A percentile compares a stretch with the other conserved stretches of the same genome.
Conservation (phyloP, 2,888 invertebrate species). For the Helleia helle region DNA sequence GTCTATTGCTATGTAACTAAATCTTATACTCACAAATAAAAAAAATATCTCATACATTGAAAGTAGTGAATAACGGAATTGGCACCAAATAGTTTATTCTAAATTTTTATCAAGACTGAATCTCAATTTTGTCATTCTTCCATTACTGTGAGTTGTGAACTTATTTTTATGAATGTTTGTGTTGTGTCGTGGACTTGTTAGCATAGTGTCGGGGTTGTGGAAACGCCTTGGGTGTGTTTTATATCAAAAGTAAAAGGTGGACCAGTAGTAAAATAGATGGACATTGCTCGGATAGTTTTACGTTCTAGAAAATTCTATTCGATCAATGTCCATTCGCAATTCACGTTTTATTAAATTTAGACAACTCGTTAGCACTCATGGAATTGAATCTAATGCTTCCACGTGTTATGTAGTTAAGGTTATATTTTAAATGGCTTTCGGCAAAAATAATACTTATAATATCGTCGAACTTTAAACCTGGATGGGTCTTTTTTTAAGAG, state of each 20-base stretch:
- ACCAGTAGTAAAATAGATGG: constrained; percentile 46
- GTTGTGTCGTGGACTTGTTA: background rate
- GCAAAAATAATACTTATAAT: too few relatives aligned
- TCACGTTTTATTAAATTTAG: constrained; percentile 48
- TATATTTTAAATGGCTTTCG: background rate
- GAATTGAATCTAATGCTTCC: constrained; percentile 69
- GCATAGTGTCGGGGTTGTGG: constrained; percentile 39
- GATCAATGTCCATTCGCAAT: constrained; percentile 38
- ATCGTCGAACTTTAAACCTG: too few relatives aligned
- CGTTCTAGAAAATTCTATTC: constrained; percentile 9
- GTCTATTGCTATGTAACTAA: too few relatives aligned
- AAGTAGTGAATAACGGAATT: constrained; percentile 1
- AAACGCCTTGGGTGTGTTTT: constrained; percentile 45
- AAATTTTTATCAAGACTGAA: constrained; percentile 14
- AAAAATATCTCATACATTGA: too few relatives aligned
- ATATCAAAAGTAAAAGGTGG: constrained; percentile 70
- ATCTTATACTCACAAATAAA: too few relatives aligned
- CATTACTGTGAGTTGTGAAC: constrained; percentile 9
- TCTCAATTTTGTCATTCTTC: constrained; percentile 8
- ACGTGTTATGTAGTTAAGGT: constrained; percentile 23
- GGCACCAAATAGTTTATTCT: background rate
- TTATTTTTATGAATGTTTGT: background rate
- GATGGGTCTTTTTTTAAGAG: too few relatives aligned
- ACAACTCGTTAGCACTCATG: constrained; percentile 59
- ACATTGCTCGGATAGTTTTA: constrained; percentile 32